Conservation (phyloP, 2,888 invertebrate species). For the Catotricha subobsoleta region DNA sequence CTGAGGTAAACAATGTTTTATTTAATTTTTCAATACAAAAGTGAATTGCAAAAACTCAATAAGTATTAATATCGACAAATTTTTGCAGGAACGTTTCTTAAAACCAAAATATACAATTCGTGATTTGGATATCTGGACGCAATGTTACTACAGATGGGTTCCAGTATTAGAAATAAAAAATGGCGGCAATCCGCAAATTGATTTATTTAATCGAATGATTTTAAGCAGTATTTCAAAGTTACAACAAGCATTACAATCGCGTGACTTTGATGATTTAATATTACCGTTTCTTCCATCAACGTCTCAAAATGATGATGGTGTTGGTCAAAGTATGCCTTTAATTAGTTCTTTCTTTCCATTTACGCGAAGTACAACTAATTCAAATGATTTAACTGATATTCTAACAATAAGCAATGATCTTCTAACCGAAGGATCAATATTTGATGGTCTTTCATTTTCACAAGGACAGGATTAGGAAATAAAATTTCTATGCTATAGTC, state of each 20-base stretch:
- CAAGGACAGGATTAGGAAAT: slow-evolving; percentile 17
- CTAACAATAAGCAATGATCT: slow-evolving; percentile 25
- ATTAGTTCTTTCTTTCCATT: slow-evolving; percentile 30
- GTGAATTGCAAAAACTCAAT: not conserved
- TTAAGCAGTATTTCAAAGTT: slow-evolving; percentile 26
- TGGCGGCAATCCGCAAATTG: slow-evolving; percentile 29
- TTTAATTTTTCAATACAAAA: not conserved
- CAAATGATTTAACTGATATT: slow-evolving; percentile 26
- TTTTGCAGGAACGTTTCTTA: slow-evolving; percentile 25
- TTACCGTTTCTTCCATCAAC: slow-evolving; percentile 13
- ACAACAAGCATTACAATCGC: slow-evolving; percentile 26
- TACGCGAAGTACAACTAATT: slow-evolving; percentile 22
- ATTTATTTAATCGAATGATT: slow-evolving; percentile 26
- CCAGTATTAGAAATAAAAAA: slow-evolving; percentile 48
- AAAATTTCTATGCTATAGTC: too few relatives aligned
- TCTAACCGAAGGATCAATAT: slow-evolving; percentile 24
- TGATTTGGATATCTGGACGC: slow-evolving; percentile 59
- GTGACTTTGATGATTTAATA: slow-evolving; percentile 24
- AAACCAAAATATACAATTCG: slow-evolving; percentile 34
- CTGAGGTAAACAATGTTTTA: slow-evolving; percentile 16
- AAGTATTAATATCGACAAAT: too few relatives aligned
- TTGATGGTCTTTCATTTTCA: slow-evolving; percentile 26
- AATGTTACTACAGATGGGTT: slow-evolving; percentile 82
- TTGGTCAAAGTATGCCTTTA: slow-evolving; percentile 16
- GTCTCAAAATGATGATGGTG: slow-evolving; percentile 3